phyloP scores from a whole-genome alignment of 2,888 invertebrate species.

The Prostheceraeus crozeri region DNA sequence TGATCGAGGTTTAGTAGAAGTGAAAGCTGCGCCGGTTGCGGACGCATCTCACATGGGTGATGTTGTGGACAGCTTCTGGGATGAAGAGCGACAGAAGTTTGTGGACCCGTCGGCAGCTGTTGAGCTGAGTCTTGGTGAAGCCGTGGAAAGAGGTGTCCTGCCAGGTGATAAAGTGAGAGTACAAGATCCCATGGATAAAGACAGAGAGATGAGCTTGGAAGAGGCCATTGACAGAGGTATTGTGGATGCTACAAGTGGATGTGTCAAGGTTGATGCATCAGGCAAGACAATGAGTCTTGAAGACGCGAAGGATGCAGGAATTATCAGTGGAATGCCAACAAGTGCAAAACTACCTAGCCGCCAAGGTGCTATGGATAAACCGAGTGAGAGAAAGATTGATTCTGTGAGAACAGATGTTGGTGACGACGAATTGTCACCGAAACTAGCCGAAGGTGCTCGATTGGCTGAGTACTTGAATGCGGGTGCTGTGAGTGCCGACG shows the following conservation, averaged over 20 bases:
- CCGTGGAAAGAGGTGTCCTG: slow-evolving; percentile 9
- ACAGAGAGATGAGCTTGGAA: neutral
- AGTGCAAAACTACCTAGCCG: too few species aligned
- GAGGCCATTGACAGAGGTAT: slow-evolving; percentile 13
- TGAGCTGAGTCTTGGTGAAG: slow-evolving; percentile 4
- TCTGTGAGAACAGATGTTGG: too few species aligned
- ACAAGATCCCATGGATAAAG: slow-evolving; percentile 17
- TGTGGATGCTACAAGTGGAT: neutral
- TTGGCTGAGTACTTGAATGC: too few species aligned
- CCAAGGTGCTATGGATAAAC: too few species aligned
- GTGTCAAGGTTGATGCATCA: too few species aligned
- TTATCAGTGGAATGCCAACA: too few species aligned
- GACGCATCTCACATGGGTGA: slow-evolving; percentile 3
- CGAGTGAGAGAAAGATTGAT: too few species aligned
- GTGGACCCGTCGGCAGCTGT: slow-evolving; percentile 11
- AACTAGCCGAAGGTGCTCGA: too few species aligned
- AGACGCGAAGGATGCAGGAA: too few species aligned
- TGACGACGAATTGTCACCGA: too few species aligned
- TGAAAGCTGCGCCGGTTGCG: slow-evolving; percentile 20
- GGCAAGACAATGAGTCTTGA: too few species aligned
- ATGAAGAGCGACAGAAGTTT: neutral
- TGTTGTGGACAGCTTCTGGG: slow-evolving; percentile 6
- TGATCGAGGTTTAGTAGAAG: slow-evolving; percentile 10
- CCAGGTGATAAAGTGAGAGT: slow-evolving; percentile 6
- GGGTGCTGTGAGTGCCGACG: too few species aligned